Conservation (phyloP, 2,113 vertebrate species). For the Anarrhichthys ocellatus region DNA sequence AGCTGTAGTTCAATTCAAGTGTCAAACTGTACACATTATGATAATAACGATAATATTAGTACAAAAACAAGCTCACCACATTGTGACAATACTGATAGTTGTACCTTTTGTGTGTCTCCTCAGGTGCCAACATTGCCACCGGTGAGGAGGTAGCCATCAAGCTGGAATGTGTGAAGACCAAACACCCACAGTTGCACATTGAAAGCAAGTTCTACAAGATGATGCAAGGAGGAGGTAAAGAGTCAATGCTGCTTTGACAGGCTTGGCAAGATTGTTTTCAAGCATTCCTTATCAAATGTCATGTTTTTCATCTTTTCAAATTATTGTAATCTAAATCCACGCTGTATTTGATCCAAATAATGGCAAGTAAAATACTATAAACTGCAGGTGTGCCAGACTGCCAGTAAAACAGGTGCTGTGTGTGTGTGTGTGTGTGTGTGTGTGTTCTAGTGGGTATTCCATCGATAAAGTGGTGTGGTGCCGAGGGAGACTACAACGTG, state of each 20-base stretch:
- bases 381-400: neutral
- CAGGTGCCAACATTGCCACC: slow-evolving; percentile 97
- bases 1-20: neutral
- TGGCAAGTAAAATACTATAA: neutral
- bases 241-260: neutral
- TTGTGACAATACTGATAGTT: neutral
- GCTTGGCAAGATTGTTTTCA: neutral
- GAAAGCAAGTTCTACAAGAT: slow-evolving; percentile 99
- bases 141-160: slow-evolving; percentile 98
- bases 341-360: neutral
- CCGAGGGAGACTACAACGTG: slow-evolving; percentile 97
- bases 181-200: slow-evolving; percentile 97
- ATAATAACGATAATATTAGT: neutral
- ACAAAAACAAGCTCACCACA: neutral
- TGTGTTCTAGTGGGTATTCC: slow-evolving; percentile 91
- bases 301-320: neutral
- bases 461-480: slow-evolving; percentile 98
- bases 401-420: neutral
- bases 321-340: neutral
- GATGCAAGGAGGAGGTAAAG: slow-evolving; percentile 98
- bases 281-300: neutral
- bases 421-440: slow-evolving; percentile 6
- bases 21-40: neutral
- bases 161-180: slow-evolving; percentile 97
- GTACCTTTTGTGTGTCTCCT: slow-evolving; percentile 14